Evolutionary conservation across 2,113 vertebrate species (phyloP).

Genomic region (Sphaerodactylus townsendi): DNA sequence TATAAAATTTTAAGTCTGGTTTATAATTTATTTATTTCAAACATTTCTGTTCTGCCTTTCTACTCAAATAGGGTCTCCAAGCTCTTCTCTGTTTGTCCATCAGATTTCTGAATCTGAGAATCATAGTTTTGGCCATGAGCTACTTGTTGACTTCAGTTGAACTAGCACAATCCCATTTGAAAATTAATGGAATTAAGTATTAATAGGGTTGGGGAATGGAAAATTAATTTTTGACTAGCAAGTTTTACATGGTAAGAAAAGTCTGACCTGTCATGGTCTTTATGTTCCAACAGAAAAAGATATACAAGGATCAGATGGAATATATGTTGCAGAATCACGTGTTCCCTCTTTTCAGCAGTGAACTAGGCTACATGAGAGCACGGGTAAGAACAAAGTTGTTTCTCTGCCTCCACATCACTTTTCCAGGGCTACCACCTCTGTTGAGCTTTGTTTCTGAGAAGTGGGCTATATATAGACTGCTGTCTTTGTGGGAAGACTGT

Average conservation of each 20-base stretch:
- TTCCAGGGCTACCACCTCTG: not conserved
- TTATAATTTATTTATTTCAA: not conserved
- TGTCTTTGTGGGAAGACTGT: not conserved
- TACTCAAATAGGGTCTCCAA: too few relatives aligned
- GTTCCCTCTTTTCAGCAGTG: slow-evolving; percentile 95
- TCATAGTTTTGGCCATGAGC: not conserved
- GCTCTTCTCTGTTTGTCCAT: not conserved
- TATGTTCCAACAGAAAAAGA: slow-evolving; percentile 87
- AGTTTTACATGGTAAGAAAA: not conserved
- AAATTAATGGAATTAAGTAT: not conserved
- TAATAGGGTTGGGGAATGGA: not conserved
- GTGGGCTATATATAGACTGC: too few relatives aligned
- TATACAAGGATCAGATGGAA: slow-evolving; percentile 99
- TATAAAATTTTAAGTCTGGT: not conserved
- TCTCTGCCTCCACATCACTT: not conserved
- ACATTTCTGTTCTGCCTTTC: too few relatives aligned
- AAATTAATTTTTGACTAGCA: not conserved
- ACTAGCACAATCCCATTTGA: not conserved
- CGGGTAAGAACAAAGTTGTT: slow-evolving; percentile 79
- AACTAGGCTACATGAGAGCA: slow-evolving; percentile 97
- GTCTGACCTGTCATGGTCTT: slow-evolving; percentile 20
- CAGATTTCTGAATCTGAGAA: not conserved
- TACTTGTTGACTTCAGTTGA: not conserved
- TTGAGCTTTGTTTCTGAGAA: not conserved
- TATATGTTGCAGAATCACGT: slow-evolving; percentile 98